Evolutionary conservation across 2,888 invertebrate species (phyloP), one percentile per base, ranked within the genome.

Genomic region (Latheticus oryzae): DNA sequence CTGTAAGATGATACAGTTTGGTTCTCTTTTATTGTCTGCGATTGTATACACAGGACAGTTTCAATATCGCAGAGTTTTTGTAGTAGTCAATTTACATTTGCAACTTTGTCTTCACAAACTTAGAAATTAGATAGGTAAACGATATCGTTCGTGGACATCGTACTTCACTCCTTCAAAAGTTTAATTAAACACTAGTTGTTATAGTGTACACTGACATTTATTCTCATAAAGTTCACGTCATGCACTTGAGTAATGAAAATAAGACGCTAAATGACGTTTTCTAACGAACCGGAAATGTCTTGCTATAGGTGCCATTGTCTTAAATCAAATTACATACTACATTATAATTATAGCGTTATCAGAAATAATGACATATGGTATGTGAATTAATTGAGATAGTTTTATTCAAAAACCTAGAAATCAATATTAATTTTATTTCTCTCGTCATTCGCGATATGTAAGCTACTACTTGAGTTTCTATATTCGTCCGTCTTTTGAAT

Each of bases 241-340:
- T 47, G 47, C 47, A 47, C 47, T 35, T 32, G 5, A 24, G 13
- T 35, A 33, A 47, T 47, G 47, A 24, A 33, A 33, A 32, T 12
- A n/a, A 12, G 32, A 24, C 16, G n/a, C 9, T 17, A 24, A 19
- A 43, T 43, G 42, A 43, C 42, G 45, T 47, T 24, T 33, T 47
- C 35, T 47, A 47, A 47, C 35, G 47, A 47, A 33, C 15, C 47
- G 47, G 47, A 47, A 47, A 47, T 33, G 35, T 21, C 33, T 47
- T 32, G 16, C n/a, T n/a, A 11, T 2, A 45, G 21, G 28, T 43
- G 17, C 28, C 9, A n/a, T 8, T 9, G 16, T 45, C 19, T 38
- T 30, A 13, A 45, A 45, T 19, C 11, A 45, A 12, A 42, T 42
- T 42, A 42, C 28, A 12, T 42, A 8, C 42, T 23, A n/a, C n/a